Evolutionary conservation across 2,113 vertebrate genomes (phyloP).

Genomic region (Laterallus jamaicensis): DNA sequence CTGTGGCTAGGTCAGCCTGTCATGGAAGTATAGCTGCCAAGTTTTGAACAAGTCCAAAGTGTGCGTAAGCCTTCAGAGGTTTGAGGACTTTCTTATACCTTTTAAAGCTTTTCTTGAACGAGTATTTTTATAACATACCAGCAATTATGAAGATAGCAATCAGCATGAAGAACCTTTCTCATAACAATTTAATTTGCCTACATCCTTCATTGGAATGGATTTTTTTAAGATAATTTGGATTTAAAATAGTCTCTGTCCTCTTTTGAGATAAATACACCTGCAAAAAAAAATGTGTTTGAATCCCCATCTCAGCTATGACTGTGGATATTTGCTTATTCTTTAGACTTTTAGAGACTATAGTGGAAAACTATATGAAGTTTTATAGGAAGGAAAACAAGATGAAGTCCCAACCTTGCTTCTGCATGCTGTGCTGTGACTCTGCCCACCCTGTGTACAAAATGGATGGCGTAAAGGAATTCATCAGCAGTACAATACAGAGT

Average conservation of each 20-base stretch:
- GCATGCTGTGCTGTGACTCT: background rate
- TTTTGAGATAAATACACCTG: background rate
- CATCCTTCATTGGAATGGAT: background rate
- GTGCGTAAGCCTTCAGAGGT: background rate
- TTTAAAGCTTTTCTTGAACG: background rate
- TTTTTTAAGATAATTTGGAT: background rate
- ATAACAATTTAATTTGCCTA: background rate
- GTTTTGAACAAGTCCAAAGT: background rate
- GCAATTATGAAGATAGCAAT: background rate
- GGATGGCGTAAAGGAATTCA: background rate
- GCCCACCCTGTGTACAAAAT: accelerated
- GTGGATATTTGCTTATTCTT: background rate
- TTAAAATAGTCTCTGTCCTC: background rate
- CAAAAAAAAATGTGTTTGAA: background rate
- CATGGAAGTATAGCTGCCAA: background rate
- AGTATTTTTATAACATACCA: background rate
- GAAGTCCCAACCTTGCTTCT: background rate
- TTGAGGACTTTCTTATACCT: background rate
- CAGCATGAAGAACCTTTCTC: background rate
- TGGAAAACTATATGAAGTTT: background rate
- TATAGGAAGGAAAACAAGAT: no score
- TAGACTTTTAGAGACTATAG: background rate
- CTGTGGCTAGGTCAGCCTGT: background rate
- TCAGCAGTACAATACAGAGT: background rate
- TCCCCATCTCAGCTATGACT: background rate